phyloP scores from a whole-genome alignment of 2,113 vertebrate species.

The Enhydra lutris region DNA sequence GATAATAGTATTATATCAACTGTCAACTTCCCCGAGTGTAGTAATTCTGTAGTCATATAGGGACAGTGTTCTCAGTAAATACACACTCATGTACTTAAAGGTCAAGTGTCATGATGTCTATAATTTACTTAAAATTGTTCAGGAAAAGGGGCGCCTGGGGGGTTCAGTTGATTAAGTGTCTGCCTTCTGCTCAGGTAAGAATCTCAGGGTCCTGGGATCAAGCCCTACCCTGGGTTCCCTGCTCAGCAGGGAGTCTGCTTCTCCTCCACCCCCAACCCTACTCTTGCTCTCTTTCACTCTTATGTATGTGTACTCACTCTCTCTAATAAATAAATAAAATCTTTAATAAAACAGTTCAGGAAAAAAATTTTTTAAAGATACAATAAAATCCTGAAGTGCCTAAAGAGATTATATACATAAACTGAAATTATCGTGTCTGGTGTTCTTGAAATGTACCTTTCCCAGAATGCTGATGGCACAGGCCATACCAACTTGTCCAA shows the following conservation, averaged over 20 bases:
- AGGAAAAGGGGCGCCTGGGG: background rate
- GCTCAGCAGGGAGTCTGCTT: background rate
- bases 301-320: too few species aligned
- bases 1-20: background rate
- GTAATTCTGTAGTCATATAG: background rate
- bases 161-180: too few species aligned
- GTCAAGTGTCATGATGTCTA: background rate
- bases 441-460: conserved; percentile 79
- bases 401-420: background rate
- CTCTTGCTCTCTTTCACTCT: background rate
- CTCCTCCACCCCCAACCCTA: background rate
- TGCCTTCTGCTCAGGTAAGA: background rate
- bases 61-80: background rate
- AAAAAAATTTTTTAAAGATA: background rate
- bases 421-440: accelerated
- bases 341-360: background rate
- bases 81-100: background rate
- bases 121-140: background rate
- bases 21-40: background rate
- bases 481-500: conserved; percentile 97
- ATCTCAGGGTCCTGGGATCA: background rate
- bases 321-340: background rate
- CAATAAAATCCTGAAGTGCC: background rate
- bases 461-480: conserved; percentile 93
- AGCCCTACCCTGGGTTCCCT: background rate